Conservation (phyloP, 2,888 invertebrate species). For the Nomada goodeniana region DNA sequence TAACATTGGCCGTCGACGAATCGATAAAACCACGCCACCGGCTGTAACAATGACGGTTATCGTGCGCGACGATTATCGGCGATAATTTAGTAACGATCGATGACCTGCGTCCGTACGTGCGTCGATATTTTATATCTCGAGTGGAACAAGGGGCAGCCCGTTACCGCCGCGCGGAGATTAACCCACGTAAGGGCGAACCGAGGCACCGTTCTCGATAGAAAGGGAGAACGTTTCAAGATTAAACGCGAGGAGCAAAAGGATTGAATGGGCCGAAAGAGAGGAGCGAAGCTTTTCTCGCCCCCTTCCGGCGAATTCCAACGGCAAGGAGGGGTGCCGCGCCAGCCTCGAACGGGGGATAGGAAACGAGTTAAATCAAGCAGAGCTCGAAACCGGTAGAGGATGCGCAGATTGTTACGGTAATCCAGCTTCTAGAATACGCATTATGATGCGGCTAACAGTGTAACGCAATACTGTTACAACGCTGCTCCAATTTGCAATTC, state of each 20-base stretch:
- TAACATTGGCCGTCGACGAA: slow-evolving; percentile 49
- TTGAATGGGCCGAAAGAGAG: neutral
- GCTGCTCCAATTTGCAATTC: slow-evolving; percentile 66
- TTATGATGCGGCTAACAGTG: slow-evolving; percentile 59
- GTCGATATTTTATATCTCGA: slow-evolving; percentile 56
- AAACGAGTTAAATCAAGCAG: slow-evolving; percentile 63
- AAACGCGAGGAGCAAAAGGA: neutral
- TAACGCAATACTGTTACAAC: slow-evolving; percentile 65
- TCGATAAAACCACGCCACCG: slow-evolving; percentile 44
- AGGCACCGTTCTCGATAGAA: neutral
- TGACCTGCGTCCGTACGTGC: slow-evolving; percentile 31
- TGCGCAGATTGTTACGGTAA: slow-evolving; percentile 68
- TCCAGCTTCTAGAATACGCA: slow-evolving; percentile 66
- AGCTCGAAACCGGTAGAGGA: slow-evolving; percentile 52
- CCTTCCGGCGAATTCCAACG: slow-evolving; percentile 28
- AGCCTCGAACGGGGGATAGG: neutral
- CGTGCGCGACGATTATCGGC: slow-evolving; percentile 47
- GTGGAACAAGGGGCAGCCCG: neutral
- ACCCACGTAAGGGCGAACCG: neutral
- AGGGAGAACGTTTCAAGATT: neutral
- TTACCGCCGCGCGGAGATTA: neutral
- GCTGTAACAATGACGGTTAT: slow-evolving; percentile 56
- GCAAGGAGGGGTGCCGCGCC: neutral
- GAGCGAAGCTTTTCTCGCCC: too few species aligned
- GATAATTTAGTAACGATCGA: slow-evolving; percentile 59